These are phyloP conservation scores for Mellilla xanthometata DNA, from an alignment of 2,888 invertebrate genomes.

Conservation along the genomic window DNA sequence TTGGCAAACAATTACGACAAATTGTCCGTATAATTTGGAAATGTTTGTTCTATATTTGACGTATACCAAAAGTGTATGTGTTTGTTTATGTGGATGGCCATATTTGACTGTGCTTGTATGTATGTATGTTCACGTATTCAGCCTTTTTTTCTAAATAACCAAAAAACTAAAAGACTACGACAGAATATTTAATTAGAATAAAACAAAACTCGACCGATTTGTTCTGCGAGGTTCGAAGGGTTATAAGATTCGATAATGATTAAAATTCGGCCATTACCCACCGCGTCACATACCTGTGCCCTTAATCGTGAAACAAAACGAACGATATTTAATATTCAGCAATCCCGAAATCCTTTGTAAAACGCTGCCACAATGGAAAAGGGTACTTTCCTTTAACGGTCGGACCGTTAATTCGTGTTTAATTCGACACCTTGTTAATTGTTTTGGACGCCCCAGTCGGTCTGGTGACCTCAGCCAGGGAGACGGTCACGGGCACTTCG, in stretches of 20 bases:
- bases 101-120: too few species aligned
- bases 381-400: slow-evolving; percentile 79
- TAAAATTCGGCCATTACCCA: slow-evolving; percentile 54
- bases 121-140: too few species aligned
- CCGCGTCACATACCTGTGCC: slow-evolving; percentile 54
- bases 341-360: slow-evolving; percentile 79
- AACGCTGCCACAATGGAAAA: slow-evolving; percentile 76
- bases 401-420: slow-evolving; percentile 80
- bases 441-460: slow-evolving; percentile 77
- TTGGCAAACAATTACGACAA: too few species aligned
- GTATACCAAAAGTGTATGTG: too few species aligned
- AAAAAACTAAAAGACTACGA: too few species aligned
- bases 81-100: too few species aligned
- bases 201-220: slow-evolving; percentile 28
- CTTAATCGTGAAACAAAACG: slow-evolving; percentile 72
- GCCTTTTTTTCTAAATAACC: too few species aligned
- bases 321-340: slow-evolving; percentile 79
- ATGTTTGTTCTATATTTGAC: too few species aligned
- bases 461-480: slow-evolving; percentile 72
- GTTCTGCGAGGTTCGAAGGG: slow-evolving; percentile 27
- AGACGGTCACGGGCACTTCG: slow-evolving; percentile 61
- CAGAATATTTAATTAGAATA: too few species aligned
- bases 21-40: too few species aligned
- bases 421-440: slow-evolving; percentile 84
- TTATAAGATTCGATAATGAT: slow-evolving; percentile 39